These are phyloP conservation scores for Arnoldichthys spilopterus DNA, from an alignment of 2,797 vertebrate species.

Conservation along the genomic window DNA sequence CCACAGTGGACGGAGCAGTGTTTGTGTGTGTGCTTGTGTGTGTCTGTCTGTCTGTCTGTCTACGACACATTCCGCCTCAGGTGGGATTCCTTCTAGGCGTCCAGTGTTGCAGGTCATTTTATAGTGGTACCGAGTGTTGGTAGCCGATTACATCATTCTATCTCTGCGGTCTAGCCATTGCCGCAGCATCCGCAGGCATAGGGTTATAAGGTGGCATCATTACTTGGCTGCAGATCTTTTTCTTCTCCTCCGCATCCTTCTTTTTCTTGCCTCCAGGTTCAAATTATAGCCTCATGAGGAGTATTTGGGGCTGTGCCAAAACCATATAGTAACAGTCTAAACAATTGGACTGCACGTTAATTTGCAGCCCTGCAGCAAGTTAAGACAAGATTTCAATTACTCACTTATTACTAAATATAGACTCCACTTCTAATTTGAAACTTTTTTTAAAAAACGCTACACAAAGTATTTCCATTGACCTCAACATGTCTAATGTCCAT, in stretches of 20 bases:
- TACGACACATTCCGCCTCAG: neutral
- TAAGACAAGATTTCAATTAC: neutral
- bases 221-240: neutral
- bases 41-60: neutral
- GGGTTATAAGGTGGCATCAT: constrained; percentile 22
- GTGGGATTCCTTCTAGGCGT: neutral
- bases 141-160: constrained; percentile 23
- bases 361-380: neutral
- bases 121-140: neutral
- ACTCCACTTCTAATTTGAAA: neutral
- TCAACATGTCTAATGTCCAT: neutral
- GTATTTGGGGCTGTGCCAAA: too few species aligned
- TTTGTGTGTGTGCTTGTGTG: too few species aligned
- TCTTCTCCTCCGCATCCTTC: neutral
- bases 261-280: neutral
- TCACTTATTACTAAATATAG: neutral
- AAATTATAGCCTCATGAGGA: too few species aligned
- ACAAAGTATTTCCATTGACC: neutral
- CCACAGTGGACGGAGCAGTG: constrained; percentile 3
- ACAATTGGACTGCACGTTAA: neutral
- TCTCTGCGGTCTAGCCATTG: neutral
- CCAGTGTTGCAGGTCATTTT: neutral
- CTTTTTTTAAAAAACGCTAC: neutral
- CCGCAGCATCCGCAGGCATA: neutral
- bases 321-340: neutral